phyloP scores from a whole-genome alignment of 2,888 invertebrate genomes.

The Coecobrya sp. region DNA sequence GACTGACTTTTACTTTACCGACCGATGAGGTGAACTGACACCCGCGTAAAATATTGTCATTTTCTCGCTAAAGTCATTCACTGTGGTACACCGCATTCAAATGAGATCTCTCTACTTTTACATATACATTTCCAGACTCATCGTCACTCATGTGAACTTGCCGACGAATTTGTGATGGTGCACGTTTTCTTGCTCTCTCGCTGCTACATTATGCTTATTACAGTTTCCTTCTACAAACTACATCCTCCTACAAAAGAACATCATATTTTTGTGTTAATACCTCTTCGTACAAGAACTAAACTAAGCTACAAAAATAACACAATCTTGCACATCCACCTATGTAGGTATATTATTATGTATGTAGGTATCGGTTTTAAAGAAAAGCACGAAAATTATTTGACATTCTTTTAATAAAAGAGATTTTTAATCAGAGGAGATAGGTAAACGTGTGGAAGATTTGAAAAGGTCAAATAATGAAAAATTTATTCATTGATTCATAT shows the following conservation, averaged over 20 bases:
- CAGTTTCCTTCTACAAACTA: neutral
- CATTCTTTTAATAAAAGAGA: constrained; percentile 66
- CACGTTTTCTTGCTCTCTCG: constrained; percentile 59
- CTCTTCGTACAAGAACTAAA: too few species aligned
- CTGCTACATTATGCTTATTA: constrained; percentile 50
- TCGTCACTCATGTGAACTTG: constrained; percentile 52
- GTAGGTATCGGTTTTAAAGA: too few species aligned
- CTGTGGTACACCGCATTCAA: neutral
- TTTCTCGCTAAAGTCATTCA: constrained; percentile 30
- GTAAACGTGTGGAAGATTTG: neutral
- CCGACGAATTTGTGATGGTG: constrained; percentile 53
- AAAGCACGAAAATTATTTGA: constrained; percentile 58
- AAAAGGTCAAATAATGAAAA: constrained; percentile 44
- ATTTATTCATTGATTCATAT: constrained; percentile 56
- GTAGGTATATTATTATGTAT: too few species aligned
- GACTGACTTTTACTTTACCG: constrained; percentile 74
- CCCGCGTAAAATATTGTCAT: constrained; percentile 84
- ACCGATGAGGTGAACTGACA: constrained; percentile 82
- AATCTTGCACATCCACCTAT: too few species aligned
- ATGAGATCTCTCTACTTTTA: neutral
- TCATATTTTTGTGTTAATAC: too few species aligned
- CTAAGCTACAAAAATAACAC: too few species aligned
- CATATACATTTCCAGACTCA: neutral
- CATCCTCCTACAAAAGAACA: too few species aligned
- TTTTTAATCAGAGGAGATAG: neutral